Evolutionary conservation across 2,888 invertebrate species (phyloP).

Genomic region (Caenorhabditis angaria): DNA sequence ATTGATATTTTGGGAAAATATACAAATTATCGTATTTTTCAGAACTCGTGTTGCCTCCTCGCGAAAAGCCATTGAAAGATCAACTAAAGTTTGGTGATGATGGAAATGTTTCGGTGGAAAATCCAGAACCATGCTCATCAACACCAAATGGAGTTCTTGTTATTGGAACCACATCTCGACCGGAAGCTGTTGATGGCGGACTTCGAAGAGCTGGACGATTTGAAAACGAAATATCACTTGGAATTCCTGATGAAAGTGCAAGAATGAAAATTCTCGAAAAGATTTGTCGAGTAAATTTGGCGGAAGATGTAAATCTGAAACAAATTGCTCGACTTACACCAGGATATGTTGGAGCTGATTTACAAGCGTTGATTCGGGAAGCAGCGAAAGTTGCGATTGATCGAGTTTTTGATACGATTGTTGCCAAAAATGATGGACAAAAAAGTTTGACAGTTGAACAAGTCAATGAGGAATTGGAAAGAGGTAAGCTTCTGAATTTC

Average conservation of each 20-base stretch:
- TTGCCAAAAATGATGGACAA: conserved; percentile 41
- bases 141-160: conserved; percentile 73
- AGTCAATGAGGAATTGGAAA: conserved; percentile 56
- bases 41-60: conserved; percentile 54
- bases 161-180: conserved; percentile 93
- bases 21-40: conserved; percentile 12
- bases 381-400: conserved; percentile 88
- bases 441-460: conserved; percentile 51
- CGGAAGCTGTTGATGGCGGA: conserved; percentile 90
- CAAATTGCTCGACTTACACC: conserved; percentile 86
- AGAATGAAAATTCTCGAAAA: conserved; percentile 75
- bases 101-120: conserved; percentile 47
- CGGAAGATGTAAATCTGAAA: conserved; percentile 80
- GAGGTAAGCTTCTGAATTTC: conserved; percentile 37
- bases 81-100: conserved; percentile 50
- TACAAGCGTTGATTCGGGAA: conserved; percentile 79
- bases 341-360: conserved; percentile 90
- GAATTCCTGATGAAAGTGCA: conserved; percentile 88
- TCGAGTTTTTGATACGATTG: conserved; percentile 73
- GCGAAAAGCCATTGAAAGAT: conserved; percentile 49
- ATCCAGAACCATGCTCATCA: conserved; percentile 14
- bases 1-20: conserved; percentile 2
- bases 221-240: conserved; percentile 80
- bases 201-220: conserved; percentile 76
- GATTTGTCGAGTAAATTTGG: conserved; percentile 77